A percentile compares a stretch with the other conserved stretches of the same genome.
These are phyloP conservation scores for Lepilemur ruficaudatus DNA, from an alignment of 2,797 vertebrate species.

Conservation along the genomic window DNA sequence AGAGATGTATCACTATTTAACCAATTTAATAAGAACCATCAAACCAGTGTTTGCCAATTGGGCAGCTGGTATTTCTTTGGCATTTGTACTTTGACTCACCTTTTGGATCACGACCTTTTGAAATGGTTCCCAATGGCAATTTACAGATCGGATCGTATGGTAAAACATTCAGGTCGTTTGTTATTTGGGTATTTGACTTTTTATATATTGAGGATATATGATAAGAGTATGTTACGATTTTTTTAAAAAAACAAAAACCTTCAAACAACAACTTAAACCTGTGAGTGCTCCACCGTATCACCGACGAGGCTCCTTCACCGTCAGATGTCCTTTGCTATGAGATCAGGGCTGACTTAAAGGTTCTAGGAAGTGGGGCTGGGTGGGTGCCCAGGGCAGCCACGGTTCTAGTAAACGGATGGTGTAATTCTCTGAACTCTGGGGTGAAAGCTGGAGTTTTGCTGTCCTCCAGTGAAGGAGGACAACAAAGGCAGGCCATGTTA, in stretches of 20 bases:
- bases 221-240: background rate
- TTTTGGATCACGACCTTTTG: background rate
- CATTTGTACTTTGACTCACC: background rate
- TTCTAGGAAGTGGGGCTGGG: background rate
- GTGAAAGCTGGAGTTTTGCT: background rate
- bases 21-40: background rate
- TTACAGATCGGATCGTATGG: background rate
- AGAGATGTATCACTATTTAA: background rate
- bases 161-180: background rate
- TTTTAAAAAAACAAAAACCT: background rate
- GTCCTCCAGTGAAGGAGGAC: background rate
- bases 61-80: background rate
- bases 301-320: background rate
- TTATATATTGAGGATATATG: background rate
- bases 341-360: background rate
- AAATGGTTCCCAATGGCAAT: background rate
- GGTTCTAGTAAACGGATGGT: background rate
- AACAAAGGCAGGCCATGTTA: background rate
- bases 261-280: background rate
- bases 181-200: background rate
- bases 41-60: background rate
- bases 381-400: background rate
- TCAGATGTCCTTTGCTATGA: background rate
- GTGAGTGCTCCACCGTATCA: accelerated
- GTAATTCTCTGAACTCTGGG: background rate